Evolutionary conservation across 37 sponge, comb jelly and placozoan species (phyloP).

Genomic region (Geodia barretti): DNA sequence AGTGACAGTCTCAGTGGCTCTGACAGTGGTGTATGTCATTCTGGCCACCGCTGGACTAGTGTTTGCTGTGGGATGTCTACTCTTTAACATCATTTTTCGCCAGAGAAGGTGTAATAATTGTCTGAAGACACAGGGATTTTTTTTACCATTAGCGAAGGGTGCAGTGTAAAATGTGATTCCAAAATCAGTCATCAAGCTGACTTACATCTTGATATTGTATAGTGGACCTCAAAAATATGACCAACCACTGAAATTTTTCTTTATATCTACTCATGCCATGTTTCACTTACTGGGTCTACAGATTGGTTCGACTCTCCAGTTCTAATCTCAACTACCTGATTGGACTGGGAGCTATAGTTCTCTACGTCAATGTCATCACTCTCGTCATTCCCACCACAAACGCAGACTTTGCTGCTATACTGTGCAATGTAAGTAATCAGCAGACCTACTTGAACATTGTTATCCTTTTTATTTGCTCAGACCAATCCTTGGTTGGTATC

Average conservation of each 20-base stretch:
- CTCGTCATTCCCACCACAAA: conserved; percentile 1
- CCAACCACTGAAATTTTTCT: no score
- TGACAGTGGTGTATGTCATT: conserved; percentile 4
- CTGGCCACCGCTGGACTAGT: conserved; percentile 1
- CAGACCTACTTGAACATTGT: no score
- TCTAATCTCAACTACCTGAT: conserved; percentile 49
- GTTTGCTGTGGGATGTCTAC: conserved; percentile 20
- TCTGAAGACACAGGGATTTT: no score
- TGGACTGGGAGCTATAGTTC: conserved; percentile 41
- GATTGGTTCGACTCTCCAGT: conserved; percentile 35
- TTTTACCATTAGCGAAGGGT: no score
- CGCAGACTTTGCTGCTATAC: not conserved
- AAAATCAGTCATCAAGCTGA: no score
- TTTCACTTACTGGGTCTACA: no score
- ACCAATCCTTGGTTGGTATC: conserved; percentile 36
- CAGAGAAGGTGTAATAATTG: conserved; percentile 19
- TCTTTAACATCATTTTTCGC: conserved; percentile 20
- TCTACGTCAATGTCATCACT: conserved; percentile 26
- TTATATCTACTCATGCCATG: no score
- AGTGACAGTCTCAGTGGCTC: conserved; percentile 5
- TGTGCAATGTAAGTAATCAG: conserved; percentile 59
- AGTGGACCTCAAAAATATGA: no score
- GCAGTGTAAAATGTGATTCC: no score
- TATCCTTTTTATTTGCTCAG: no score
- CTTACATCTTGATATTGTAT: no score